Evolutionary conservation across 2,797 vertebrate species (phyloP).

Genomic region (Cossypha niveicapilla): DNA sequence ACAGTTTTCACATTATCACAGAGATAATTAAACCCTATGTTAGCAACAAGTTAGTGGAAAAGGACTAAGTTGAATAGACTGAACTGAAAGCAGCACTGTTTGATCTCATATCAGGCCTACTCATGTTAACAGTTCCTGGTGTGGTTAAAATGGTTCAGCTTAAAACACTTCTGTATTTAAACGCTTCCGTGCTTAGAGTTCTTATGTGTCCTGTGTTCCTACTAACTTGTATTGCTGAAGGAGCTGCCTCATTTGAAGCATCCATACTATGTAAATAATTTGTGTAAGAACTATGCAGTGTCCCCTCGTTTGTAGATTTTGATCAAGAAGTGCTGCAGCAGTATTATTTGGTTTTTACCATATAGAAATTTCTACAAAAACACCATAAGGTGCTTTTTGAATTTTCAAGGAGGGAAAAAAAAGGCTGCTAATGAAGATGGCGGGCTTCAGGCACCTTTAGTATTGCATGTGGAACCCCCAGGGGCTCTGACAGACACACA

Average conservation of each 20-base stretch:
- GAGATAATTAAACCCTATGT: neutral
- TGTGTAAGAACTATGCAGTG: neutral
- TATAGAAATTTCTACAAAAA: neutral
- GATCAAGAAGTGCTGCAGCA: neutral
- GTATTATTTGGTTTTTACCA: neutral
- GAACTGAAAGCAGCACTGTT: slow-evolving; percentile 2
- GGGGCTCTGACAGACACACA: neutral
- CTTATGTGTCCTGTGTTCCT: neutral
- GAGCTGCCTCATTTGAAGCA: neutral
- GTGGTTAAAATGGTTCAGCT: neutral
- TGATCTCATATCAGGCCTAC: neutral
- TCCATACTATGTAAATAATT: neutral
- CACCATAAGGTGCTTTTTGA: neutral
- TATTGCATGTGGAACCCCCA: neutral
- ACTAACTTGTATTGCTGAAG: neutral
- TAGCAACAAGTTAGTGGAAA: neutral
- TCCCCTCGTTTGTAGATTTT: neutral
- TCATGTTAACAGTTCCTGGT: neutral
- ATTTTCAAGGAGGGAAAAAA: neutral
- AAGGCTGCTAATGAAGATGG: neutral
- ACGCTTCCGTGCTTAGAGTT: neutral
- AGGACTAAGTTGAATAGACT: neutral
- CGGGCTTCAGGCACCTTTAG: neutral
- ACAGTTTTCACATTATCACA: neutral
- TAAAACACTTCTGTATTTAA: neutral